These are phyloP conservation scores for Rhagoletis pomonella DNA, from an alignment of 1,140 invertebrate genomes.

Conservation along the genomic window DNA sequence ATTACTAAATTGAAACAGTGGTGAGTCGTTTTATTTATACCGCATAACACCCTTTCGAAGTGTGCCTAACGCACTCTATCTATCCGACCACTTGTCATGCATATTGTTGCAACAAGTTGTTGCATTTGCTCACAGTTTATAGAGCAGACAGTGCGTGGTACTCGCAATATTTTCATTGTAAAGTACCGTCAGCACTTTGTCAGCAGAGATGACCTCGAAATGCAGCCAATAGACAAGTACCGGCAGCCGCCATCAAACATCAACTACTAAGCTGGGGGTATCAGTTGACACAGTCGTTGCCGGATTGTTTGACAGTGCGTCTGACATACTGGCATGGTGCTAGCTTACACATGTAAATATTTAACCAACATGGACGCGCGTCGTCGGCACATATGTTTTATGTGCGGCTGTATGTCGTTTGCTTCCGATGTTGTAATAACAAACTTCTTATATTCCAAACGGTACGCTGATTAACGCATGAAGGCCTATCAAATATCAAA, in stretches of 20 bases:
- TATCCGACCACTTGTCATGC: background rate
- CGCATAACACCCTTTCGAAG: constrained; percentile 7
- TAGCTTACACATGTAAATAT: background rate
- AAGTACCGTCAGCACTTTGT: background rate
- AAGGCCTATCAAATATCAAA: constrained; percentile 22
- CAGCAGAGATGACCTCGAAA: constrained; percentile 42
- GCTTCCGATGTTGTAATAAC: constrained; percentile 49
- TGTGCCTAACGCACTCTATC: background rate
- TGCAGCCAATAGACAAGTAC: constrained; percentile 39
- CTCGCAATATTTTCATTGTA: background rate
- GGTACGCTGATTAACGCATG: constrained; percentile 33
- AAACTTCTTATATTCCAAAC: constrained; percentile 30
- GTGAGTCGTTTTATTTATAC: constrained; percentile 36
- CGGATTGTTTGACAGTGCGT: constrained; percentile 9
- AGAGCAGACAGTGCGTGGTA: constrained; percentile 32
- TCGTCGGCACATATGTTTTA: background rate
- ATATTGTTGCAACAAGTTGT: constrained; percentile 21
- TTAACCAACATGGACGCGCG: background rate
- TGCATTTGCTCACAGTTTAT: constrained; percentile 3
- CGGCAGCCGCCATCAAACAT: background rate
- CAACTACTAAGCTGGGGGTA: constrained; percentile 13
- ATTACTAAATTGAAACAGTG: background rate
- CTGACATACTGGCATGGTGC: background rate
- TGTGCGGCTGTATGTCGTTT: background rate
- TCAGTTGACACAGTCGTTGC: constrained; percentile 2